A percentile compares a stretch with the other conserved stretches of the same genome.
Conservation (phyloP, 2,797 vertebrate species). For the Nannoperca australis region DNA sequence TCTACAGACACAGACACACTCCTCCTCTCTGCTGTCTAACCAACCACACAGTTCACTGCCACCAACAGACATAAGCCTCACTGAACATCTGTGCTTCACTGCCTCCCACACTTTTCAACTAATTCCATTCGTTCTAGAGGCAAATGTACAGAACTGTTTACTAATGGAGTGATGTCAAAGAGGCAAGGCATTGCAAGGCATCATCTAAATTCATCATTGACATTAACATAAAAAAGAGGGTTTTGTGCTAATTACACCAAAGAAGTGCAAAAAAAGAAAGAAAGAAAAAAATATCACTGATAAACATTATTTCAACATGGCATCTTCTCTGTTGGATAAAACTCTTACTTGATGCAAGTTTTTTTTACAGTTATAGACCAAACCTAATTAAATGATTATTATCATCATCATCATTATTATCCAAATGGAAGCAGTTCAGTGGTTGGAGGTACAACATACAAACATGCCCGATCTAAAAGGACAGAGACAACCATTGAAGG, state of each 20-base stretch:
- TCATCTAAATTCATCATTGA: not conserved
- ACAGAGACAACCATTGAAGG: not conserved
- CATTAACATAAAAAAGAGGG: not conserved
- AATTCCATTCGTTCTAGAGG: not conserved
- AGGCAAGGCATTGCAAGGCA: not conserved
- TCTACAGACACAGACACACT: not conserved
- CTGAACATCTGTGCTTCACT: constrained; percentile 7
- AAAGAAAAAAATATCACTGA: no score
- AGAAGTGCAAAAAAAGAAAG: not conserved
- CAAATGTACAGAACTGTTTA: not conserved
- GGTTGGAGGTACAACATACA: not conserved
- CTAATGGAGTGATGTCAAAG: not conserved
- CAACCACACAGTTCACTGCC: constrained; percentile 3
- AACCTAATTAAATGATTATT: not conserved
- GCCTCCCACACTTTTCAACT: not conserved
- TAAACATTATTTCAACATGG: not conserved
- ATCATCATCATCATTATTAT: not conserved
- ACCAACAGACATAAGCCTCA: not conserved
- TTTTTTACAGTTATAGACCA: not conserved
- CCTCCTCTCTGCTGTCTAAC: not conserved
- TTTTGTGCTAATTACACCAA: not conserved
- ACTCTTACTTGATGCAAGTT: not conserved
- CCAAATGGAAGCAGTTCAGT: not conserved
- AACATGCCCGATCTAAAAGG: not conserved
- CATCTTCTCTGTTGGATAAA: not conserved